phyloP scores from a whole-genome alignment of 2,888 invertebrate species.

The Pristionchus maxplancki region DNA sequence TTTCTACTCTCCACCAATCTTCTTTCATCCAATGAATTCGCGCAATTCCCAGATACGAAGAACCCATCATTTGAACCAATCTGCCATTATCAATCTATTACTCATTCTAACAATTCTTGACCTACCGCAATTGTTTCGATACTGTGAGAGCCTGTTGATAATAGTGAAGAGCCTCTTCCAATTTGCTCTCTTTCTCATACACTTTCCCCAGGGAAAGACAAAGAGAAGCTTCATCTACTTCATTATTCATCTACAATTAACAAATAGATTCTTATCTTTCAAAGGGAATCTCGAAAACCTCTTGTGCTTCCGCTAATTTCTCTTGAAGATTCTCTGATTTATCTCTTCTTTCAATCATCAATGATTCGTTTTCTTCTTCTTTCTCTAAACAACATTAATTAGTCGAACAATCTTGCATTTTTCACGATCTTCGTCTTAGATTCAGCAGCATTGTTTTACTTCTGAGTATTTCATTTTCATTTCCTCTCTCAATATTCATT shows the following conservation, averaged over 20 bases:
- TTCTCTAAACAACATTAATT: not conserved
- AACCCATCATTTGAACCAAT: conserved; percentile 23
- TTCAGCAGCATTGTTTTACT: not conserved
- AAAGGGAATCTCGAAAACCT: conserved; percentile 5
- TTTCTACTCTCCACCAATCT: conserved; percentile 35
- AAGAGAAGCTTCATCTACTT: conserved; percentile 33
- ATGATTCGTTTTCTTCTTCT: not conserved
- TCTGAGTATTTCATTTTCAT: not conserved
- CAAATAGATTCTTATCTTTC: not conserved
- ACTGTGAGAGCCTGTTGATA: conserved; percentile 49
- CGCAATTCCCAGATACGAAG: conserved; percentile 1
- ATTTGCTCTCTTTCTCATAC: not conserved
- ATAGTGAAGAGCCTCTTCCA: conserved; percentile 47
- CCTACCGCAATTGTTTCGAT: conserved; percentile 38
- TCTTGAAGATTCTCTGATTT: conserved; percentile 25
- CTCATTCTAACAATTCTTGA: not conserved
- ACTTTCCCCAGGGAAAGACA: not conserved
- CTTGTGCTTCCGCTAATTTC: conserved; percentile 39
- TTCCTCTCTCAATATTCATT: not conserved
- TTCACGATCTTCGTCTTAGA: not conserved
- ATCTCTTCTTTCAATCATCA: not conserved
- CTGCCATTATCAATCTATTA: conserved; percentile 10
- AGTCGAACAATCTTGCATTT: not conserved
- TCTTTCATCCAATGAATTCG: not conserved
- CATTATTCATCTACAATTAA: conserved; percentile 12